These are phyloP conservation scores for Chloebia gouldiae DNA, from an alignment of 2,113 vertebrate species.

Conservation along the genomic window DNA sequence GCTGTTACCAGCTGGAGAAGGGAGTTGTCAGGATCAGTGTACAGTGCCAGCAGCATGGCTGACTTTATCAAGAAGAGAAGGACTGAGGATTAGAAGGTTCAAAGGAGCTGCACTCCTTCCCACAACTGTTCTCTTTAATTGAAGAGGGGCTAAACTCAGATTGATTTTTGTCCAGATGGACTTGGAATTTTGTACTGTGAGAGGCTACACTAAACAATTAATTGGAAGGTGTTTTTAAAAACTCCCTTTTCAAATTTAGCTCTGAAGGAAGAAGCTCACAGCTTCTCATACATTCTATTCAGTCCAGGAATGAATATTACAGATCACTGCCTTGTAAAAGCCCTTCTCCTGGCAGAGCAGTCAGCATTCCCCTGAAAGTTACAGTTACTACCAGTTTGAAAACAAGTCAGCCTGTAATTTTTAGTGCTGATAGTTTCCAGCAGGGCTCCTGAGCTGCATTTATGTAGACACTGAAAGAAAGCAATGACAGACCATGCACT, in stretches of 20 bases:
- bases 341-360: background rate
- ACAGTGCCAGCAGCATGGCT: background rate
- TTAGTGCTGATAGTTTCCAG: background rate
- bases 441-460: background rate
- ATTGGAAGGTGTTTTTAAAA: background rate
- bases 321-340: background rate
- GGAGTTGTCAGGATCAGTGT: background rate
- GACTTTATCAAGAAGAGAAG: background rate
- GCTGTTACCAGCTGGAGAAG: background rate
- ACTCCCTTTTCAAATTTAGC: background rate
- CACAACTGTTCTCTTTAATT: background rate
- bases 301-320: background rate
- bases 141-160: background rate
- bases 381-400: fast-evolving
- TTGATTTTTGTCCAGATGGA: background rate
- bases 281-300: background rate
- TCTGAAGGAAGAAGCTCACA: background rate
- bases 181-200: background rate
- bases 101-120: background rate
- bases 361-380: background rate
- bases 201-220: background rate
- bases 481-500: background rate
- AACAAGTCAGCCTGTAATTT: background rate
- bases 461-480: background rate
- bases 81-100: background rate